Conservation (phyloP, 2,888 invertebrate species). For the Leptopilina syphax region DNA sequence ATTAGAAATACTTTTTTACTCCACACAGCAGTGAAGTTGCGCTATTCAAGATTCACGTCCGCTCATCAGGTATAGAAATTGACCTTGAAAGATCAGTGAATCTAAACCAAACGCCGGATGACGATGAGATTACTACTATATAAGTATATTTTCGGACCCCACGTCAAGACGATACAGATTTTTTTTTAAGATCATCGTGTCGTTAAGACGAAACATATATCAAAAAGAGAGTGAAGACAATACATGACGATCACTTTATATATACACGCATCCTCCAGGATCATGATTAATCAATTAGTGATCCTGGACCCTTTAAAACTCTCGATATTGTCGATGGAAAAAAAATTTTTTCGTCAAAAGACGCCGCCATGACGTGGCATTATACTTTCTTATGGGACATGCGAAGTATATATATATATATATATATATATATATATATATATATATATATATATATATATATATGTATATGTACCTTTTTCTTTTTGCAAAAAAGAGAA, state of each 20-base stretch:
- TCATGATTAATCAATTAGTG: conserved; percentile 76
- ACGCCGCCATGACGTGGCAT: conserved; percentile 70
- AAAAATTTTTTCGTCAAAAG: conserved; percentile 64
- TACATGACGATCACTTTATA: conserved; percentile 49
- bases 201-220: conserved; percentile 18
- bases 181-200: conserved; percentile 38
- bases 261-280: conserved; percentile 56
- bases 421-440: too few species aligned
- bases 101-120: conserved; percentile 42
- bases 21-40: conserved; percentile 6
- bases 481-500: conserved; percentile 46
- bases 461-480: too few species aligned
- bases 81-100: conserved; percentile 54
- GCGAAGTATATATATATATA: conserved; percentile 43
- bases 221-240: conserved; percentile 47
- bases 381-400: conserved; percentile 50
- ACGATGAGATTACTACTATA: conserved; percentile 10
- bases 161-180: conserved; percentile 50
- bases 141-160: conserved; percentile 42
- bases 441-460: too few species aligned
- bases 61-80: conserved; percentile 9
- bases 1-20: neutral
- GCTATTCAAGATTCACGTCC: conserved; percentile 16
- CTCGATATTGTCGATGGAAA: conserved; percentile 63
- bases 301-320: conserved; percentile 69